Base-by-base conservation (phyloP, 2,113 vertebrate genomes). In the Aspidoscelis tigris region DNA sequence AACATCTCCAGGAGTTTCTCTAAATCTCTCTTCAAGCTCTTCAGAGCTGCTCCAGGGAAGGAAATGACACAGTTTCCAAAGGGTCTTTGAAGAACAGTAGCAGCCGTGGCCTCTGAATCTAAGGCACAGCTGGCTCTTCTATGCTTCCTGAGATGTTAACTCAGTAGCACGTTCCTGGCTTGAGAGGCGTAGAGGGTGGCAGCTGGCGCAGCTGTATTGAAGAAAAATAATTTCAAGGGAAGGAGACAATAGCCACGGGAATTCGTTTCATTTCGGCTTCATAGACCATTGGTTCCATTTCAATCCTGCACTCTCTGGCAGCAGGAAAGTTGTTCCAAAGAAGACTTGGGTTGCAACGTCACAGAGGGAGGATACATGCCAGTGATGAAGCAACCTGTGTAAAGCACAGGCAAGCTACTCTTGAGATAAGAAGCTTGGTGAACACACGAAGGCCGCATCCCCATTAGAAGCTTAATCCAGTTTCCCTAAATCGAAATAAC, bases 21-120 rank as follows among this genome's bases (percentile, higher is more conserved):
- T 4, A 7, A 0, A 0, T 74, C 79, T 73, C 81, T 82, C 83
- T 84, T 24, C 70, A 65, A 71, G 83, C 84, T 85, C 87, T 89
- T 89, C 72, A 79, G 78, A 91, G 78, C n/a, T 61, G 87, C 92
- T 87, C 76, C 87, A 70, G 77, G 94, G 92, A 78, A 94, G 79
- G 53, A 77, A 86, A 77, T 86, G 92, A 91, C 94, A 93, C 53
- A 90, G 77, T 94, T 88, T 88, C 1, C 21, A 81, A 50, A 68
- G 69, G 18, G 69, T 43, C 75, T 18, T 86, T 0, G 0, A 82
- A 22, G 76, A 80, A 88, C 47, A 61, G 14, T 18, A 58, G 44
- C 71, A 86, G 20, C 71, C 70, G 41, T 66, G 53, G 85, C 83
- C 90, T 12, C 47, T 78, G 92, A 74, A 64, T 58, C 50, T 70